Evolutionary conservation across 2,113 vertebrate species (phyloP), one percentile per base, ranked within the genome.

Genomic region (Pampusana beccarii): DNA sequence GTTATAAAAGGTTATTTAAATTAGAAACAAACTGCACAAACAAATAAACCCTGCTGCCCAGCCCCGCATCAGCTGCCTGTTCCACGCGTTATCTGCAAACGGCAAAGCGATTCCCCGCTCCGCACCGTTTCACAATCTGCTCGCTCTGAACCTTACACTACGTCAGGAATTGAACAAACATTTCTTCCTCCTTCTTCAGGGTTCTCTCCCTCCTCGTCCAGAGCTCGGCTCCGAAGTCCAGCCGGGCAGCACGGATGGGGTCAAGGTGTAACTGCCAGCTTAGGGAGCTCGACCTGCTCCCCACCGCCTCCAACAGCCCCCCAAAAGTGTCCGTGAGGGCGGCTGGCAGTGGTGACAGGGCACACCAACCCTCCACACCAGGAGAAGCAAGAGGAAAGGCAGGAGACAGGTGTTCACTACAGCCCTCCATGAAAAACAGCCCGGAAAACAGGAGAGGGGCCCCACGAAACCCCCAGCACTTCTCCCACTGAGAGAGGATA

Each of bases 21-120:
- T 96, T 92, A 91, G 93, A 95, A 92, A 33, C 91, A 92, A 96
- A 72, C 75, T 73, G 40, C 75, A 84, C 88, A 94, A 94, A 97
- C 56, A 92, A 95, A 92, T 26, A 86, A 81, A 78, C n/a, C 70
- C 57, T 12, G 0, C 8, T 38, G 56, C 57, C 82, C 70, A 46
- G 44, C 79, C 84, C 26, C 42, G 4, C 3, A 0, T 6, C 6
- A 4, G 42, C 80, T 73, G 86, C 89, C 94, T 91, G 93, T 13
- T 84, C 40, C 0, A 2, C 85, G 90, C 51, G 44, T 86, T 92
- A 90, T 88, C 95, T 75, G 72, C 34, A 40, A 70, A 40, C 82
- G 77, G 94, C 70, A 51, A 60, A 94, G 58, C 57, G 1, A 13
- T 84, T 90, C 91, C 91, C 87, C 0, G 0, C 72, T 81, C 77